These are phyloP conservation scores for Acrobasis consociella DNA, from an alignment of 2,888 invertebrate species.

Conservation along the genomic window DNA sequence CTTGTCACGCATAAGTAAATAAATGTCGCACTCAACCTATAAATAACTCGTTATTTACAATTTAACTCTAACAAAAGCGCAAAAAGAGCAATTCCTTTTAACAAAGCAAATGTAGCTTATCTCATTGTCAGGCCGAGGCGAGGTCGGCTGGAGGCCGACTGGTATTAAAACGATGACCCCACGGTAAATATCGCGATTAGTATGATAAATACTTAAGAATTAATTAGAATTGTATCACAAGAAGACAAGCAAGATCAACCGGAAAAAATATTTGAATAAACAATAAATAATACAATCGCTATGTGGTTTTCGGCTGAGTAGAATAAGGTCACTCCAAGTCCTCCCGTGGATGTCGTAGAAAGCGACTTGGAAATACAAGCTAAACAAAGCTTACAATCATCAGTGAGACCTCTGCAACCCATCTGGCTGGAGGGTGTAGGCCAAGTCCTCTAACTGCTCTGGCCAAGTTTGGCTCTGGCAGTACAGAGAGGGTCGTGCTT, in stretches of 20 bases:
- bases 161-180: conserved; percentile 8
- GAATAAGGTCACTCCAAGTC: no score
- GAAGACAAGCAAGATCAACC: background rate
- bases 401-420: no score
- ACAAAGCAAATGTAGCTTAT: background rate
- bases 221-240: background rate
- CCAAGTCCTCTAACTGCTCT: no score
- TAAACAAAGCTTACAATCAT: no score
- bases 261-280: no score
- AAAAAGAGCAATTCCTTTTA: background rate
- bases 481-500: no score
- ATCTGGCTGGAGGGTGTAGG: no score
- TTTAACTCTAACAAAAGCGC: conserved; percentile 2
- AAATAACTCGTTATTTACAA: background rate
- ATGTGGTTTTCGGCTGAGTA: no score
- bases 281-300: no score
- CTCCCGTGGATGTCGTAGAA: no score
- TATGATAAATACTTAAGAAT: background rate
- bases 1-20: background rate
- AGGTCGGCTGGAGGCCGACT: conserved; percentile 7
- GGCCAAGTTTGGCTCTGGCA: no score
- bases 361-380: no score
- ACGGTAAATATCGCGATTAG: background rate
- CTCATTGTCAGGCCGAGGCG: background rate
- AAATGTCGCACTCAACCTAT: background rate